A percentile compares a stretch with the other conserved stretches of the same genome.
phyloP scores from a whole-genome alignment of 1,140 invertebrate genomes.

The Microplitis mediator region DNA sequence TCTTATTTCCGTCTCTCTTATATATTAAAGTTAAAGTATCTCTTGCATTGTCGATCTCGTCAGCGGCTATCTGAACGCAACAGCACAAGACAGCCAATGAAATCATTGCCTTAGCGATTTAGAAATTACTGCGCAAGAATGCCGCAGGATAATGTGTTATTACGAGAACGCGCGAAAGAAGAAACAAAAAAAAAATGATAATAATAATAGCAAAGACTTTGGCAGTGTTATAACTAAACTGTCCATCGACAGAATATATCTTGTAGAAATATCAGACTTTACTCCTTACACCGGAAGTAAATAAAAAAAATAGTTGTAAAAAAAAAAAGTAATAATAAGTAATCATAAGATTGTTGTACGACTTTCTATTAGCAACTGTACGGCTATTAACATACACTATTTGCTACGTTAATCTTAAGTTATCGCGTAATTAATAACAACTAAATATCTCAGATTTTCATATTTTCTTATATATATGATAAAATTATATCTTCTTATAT shows the following conservation, averaged over 20 bases:
- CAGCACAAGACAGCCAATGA: constrained; percentile 12
- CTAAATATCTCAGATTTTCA: neutral
- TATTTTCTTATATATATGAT: neutral
- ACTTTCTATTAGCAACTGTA: constrained; percentile 6
- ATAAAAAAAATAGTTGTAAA: neutral
- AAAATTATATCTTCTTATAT: too few species aligned
- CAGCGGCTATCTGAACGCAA: too few species aligned
- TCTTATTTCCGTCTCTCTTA: neutral
- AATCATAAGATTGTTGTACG: neutral
- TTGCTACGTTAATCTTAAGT: neutral
- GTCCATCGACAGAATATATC: neutral
- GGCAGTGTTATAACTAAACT: neutral
- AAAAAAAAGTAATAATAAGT: neutral
- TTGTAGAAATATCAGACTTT: neutral
- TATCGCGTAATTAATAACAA: neutral
- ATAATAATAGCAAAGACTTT: neutral
- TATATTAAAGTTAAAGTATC: too few species aligned
- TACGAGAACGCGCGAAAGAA: neutral
- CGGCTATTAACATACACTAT: neutral
- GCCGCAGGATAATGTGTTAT: constrained; percentile 18
- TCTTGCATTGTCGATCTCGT: too few species aligned
- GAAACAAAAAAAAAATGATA: neutral
- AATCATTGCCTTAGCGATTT: constrained; percentile 28
- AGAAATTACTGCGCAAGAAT: constrained; percentile 31
- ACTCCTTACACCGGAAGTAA: constrained; percentile 5